phyloP scores from a whole-genome alignment of 2,888 invertebrate genomes.

The Folsomia manolachei region DNA sequence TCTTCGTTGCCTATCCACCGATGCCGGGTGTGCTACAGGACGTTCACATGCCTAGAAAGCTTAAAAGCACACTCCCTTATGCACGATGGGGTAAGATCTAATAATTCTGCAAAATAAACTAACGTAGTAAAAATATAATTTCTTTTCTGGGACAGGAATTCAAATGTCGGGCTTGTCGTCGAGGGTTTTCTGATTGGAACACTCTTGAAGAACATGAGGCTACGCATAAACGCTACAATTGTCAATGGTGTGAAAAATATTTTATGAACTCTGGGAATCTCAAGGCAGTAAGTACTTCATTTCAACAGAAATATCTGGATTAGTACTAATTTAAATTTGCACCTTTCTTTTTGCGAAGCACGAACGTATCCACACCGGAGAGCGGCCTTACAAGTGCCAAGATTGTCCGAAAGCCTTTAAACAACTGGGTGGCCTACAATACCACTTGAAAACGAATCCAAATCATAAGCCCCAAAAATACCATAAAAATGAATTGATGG shows the following conservation, averaged over 20 bases:
- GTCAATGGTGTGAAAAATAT: conserved; percentile 33
- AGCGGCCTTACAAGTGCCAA: conserved; percentile 28
- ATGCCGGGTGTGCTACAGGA: conserved; percentile 36
- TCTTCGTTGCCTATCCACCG: conserved; percentile 11
- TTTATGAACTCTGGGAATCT: conserved; percentile 39
- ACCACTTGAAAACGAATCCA: conserved; percentile 37
- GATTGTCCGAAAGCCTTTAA: conserved; percentile 39
- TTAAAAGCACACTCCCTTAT: conserved; percentile 29
- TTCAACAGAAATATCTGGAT: no score
- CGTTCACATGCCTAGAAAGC: conserved; percentile 30
- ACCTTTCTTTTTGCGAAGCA: no score
- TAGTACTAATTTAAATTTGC: no score
- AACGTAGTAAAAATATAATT: neutral
- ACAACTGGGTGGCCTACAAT: conserved; percentile 37
- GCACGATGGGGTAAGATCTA: conserved; percentile 28
- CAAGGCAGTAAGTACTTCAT: no score
- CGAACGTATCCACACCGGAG: conserved; percentile 32
- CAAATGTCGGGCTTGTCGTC: conserved; percentile 30
- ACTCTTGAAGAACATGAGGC: conserved; percentile 36
- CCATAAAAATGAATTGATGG: neutral
- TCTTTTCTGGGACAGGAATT: neutral
- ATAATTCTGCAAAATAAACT: neutral
- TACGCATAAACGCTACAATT: conserved; percentile 36
- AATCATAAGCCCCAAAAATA: conserved; percentile 31
- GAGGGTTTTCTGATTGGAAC: conserved; percentile 31